A percentile compares a stretch with the other conserved stretches of the same genome.
phyloP scores from a whole-genome alignment of 2,113 vertebrate genomes.

The Sapayoa aenigma region DNA sequence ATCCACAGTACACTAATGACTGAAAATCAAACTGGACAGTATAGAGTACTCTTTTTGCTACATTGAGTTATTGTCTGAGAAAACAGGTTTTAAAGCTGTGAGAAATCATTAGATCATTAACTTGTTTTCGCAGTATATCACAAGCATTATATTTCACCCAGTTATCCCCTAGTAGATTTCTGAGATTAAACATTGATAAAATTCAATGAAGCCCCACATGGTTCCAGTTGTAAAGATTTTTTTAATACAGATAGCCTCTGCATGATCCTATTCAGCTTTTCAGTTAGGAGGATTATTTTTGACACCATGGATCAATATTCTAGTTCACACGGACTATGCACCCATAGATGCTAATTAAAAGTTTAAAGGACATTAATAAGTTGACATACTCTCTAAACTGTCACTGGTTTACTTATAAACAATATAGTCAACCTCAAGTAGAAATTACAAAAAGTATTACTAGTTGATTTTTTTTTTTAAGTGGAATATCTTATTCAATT shows the following conservation, averaged over 20 bases:
- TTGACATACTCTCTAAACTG: neutral
- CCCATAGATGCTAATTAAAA: neutral
- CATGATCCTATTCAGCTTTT: neutral
- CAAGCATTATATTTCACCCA: neutral
- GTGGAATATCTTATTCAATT: neutral
- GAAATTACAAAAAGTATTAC: neutral
- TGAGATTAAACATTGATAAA: constrained; percentile 9
- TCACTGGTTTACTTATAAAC: neutral
- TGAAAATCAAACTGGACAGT: neutral
- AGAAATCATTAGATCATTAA: constrained; percentile 32
- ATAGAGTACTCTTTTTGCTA: neutral
- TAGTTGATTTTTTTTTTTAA: neutral
- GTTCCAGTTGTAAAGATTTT: neutral
- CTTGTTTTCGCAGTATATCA: neutral
- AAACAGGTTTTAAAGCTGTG: constrained; percentile 8
- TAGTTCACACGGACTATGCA: neutral
- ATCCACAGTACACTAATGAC: neutral
- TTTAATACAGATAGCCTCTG: neutral
- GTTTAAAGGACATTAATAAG: neutral
- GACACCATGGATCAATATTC: neutral
- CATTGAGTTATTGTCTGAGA: neutral
- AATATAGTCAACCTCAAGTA: neutral
- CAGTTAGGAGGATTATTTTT: neutral
- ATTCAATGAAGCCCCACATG: neutral
- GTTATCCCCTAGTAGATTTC: neutral